phyloP scores from a whole-genome alignment of 2,113 vertebrate species.

The Alectura lathami region DNA sequence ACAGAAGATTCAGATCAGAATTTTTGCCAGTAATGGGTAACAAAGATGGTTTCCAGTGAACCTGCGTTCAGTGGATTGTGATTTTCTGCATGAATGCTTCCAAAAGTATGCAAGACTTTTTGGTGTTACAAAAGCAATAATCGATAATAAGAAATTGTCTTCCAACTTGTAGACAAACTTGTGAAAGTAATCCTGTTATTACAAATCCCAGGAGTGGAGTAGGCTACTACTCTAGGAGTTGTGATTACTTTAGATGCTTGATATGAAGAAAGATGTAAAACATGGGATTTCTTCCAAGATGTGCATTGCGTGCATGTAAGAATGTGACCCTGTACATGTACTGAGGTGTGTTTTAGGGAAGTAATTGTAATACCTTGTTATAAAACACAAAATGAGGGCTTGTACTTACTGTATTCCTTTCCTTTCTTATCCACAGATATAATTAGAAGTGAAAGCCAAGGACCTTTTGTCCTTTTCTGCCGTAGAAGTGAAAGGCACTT shows the following conservation, averaged over 20 bases:
- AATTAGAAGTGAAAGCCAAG: slow-evolving; percentile 24
- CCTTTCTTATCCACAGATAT: slow-evolving; percentile 7
- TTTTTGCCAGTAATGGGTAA: not conserved
- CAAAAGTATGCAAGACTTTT: not conserved
- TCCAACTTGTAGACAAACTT: not conserved
- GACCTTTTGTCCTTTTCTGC: slow-evolving; percentile 37
- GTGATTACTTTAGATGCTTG: not conserved
- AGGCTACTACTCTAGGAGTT: not conserved
- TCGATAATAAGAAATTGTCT: not conserved
- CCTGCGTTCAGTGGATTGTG: not conserved
- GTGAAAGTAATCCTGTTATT: not conserved
- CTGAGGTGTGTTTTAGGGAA: not conserved
- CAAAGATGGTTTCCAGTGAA: not conserved
- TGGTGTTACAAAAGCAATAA: not conserved
- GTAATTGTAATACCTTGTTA: not conserved
- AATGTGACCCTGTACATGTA: not conserved
- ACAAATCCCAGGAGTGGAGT: not conserved
- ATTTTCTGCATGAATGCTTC: not conserved
- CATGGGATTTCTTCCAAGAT: not conserved
- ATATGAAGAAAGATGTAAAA: not conserved
- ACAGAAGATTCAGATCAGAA: not conserved
- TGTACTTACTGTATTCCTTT: not conserved
- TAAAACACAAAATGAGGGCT: not conserved
- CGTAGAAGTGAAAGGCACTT: slow-evolving; percentile 33
- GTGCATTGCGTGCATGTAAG: not conserved